Percentiles rank a stretch among this genome's conserved stretches.
phyloP scores from a whole-genome alignment of 2,113 vertebrate species.

The Hippocampus mohnikei region DNA sequence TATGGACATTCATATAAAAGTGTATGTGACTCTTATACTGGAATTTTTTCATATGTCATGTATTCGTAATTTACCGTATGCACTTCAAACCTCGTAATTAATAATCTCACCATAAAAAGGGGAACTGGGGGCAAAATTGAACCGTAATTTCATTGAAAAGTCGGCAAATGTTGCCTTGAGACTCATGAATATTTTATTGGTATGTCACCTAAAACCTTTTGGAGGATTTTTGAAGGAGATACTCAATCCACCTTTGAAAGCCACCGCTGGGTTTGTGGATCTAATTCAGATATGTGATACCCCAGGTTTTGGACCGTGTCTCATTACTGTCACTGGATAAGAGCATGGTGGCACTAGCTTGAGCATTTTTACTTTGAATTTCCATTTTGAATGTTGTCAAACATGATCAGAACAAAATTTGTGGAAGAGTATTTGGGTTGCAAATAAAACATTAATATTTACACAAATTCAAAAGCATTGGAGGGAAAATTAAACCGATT shows the following conservation, averaged over 20 bases:
- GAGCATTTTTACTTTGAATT: constrained; percentile 20
- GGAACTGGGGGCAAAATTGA: neutral
- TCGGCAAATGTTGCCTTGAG: constrained; percentile 57
- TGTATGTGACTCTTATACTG: neutral
- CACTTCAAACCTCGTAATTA: neutral
- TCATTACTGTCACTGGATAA: constrained; percentile 58
- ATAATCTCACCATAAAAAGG: neutral
- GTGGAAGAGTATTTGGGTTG: neutral
- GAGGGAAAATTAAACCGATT: too few relatives aligned
- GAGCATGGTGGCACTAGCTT: constrained; percentile 37
- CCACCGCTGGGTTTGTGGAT: constrained; percentile 67
- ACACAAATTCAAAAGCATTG: neutral
- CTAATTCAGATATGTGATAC: constrained; percentile 74
- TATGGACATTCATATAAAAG: too few relatives aligned
- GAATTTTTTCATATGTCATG: neutral
- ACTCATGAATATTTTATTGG: constrained; percentile 68
- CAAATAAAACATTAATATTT: neutral
- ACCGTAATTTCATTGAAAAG: constrained; percentile 10
- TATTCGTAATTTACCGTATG: neutral
- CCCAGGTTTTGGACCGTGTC: constrained; percentile 46
- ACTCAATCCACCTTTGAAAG: constrained; percentile 67
- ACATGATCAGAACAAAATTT: neutral
- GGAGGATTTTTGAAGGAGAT: constrained; percentile 70
- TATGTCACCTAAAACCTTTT: constrained; percentile 69
- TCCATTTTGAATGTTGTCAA: neutral